Evolutionary conservation across 37 sponge, comb jelly and placozoan genomes (phyloP).

Genomic region (Hormiphora californensis): DNA sequence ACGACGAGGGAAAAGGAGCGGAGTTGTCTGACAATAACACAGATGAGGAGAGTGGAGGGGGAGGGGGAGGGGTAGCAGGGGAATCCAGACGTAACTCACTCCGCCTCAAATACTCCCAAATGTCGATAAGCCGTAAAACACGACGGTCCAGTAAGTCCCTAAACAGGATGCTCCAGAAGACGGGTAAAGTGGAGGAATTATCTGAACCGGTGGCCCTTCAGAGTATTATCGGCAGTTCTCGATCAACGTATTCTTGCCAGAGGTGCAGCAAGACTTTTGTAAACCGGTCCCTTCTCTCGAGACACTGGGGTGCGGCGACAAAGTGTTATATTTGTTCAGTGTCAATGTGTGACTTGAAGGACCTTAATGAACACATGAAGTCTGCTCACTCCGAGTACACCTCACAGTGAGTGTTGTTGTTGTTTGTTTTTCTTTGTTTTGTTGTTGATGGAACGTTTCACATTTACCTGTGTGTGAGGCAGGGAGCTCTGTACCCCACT

Average conservation of each 20-base stretch:
- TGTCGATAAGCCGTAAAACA: neutral
- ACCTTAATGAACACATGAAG: constrained; percentile 43
- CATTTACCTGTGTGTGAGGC: too few relatives aligned
- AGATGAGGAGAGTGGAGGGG: neutral
- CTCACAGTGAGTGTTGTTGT: too few relatives aligned
- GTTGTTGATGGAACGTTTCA: too few relatives aligned
- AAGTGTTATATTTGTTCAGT: constrained; percentile 49
- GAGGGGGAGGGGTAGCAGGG: neutral
- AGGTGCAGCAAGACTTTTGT: constrained; percentile 37
- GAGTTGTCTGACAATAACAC: neutral
- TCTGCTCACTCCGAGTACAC: constrained; percentile 33
- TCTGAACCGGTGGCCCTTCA: neutral
- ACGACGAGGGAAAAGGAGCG: too few relatives aligned
- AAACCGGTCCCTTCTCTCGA: constrained; percentile 21
- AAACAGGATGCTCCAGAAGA: constrained; percentile 35
- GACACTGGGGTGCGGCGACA: constrained; percentile 42
- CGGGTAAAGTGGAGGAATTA: constrained; percentile 2
- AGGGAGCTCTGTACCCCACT: too few relatives aligned
- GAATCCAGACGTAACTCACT: constrained; percentile 32
- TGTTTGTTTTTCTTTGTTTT: too few relatives aligned
- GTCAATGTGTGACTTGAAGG: constrained; percentile 46
- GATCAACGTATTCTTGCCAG: constrained; percentile 2
- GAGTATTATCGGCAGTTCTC: neutral
- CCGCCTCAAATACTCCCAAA: constrained; percentile 18
- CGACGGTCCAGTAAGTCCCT: constrained; percentile 43